These are phyloP conservation scores for Pluvianellus socialis DNA, from an alignment of 2,113 vertebrate species.

Conservation along the genomic window DNA sequence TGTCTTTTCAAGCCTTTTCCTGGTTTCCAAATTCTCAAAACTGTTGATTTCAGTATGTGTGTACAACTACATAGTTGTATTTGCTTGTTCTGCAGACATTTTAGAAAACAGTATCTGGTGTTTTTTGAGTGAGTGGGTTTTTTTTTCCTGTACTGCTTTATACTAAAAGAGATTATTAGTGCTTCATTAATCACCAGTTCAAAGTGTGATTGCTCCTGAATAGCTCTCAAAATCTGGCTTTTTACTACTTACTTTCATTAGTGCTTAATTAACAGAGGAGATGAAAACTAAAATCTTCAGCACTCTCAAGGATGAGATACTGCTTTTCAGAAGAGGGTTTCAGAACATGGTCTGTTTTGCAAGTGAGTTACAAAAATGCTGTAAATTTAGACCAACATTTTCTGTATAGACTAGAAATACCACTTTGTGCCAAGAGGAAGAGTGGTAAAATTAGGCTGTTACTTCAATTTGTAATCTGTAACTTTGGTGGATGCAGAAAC, in stretches of 20 bases:
- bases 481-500: neutral
- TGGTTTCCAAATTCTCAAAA: neutral
- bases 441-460: neutral
- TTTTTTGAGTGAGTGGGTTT: neutral
- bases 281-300: slow-evolving; percentile 42
- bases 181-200: slow-evolving; percentile 56
- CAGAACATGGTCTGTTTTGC: neutral
- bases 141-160: neutral
- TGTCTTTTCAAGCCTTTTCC: neutral
- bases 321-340: neutral
- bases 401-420: neutral
- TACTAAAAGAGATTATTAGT: neutral
- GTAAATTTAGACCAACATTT: neutral
- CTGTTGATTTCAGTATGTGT: neutral
- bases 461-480: neutral
- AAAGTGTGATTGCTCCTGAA: slow-evolving; percentile 37
- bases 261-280: slow-evolving; percentile 52
- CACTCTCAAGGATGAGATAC: neutral
- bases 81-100: neutral
- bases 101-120: neutral
- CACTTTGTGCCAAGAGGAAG: neutral
- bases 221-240: slow-evolving; percentile 50
- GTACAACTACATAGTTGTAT: neutral
- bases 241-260: slow-evolving; percentile 52
- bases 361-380: neutral